Base-by-base conservation (phyloP, 2,113 vertebrate genomes). In the Apodemus speciosus region DNA sequence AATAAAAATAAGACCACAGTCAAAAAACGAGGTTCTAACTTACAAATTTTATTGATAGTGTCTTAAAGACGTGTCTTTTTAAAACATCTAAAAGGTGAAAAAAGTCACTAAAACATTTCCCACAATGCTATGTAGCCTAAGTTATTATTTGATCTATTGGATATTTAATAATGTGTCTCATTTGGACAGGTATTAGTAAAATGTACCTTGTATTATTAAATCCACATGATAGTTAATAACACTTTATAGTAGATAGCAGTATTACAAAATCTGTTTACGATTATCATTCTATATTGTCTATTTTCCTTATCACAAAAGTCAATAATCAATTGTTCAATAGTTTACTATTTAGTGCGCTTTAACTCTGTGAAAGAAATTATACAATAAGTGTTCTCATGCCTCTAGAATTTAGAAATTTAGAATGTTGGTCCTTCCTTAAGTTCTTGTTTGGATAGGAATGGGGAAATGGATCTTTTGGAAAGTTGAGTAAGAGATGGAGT, bases 61-160 rank as follows among this genome's bases (percentile, higher is more conserved):
- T 85, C 92, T 96, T 95, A 92, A 75, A 95, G 69, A 97, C 97
- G 95, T 25, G 95, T 92, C 96, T 80, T 71, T 79, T 95, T 95
- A 94, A 90, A 79, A 76, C 79, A 79, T 56, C 11, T 4, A 23
- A 77, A 56, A n/a, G 35, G 9, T 13, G 20, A 64, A 2, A 81
- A 68, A 49, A 89, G 27, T 73, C 85, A 91, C 32, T 88, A 69
- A 71, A 81, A 92, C n/a, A 4, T 56, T 79, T n/a, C 79, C 91
- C 75, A 40, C 11, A 40, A 90, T 87, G 84, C 93, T 89, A 76
- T 90, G 75, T 77, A 95, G 96, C 64, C 94, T 96, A 94, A 88
- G 30, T 92, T 95, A 97, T 97, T 96, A 95, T 76, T 96, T 90
- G 86, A 89, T 84, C 49, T 43, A 21, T 49, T 90, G 46, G 20